Evolutionary conservation across 2,113 vertebrate species (phyloP), one percentile per base, ranked within the genome.

Genomic region (Typhlomys cinereus): DNA sequence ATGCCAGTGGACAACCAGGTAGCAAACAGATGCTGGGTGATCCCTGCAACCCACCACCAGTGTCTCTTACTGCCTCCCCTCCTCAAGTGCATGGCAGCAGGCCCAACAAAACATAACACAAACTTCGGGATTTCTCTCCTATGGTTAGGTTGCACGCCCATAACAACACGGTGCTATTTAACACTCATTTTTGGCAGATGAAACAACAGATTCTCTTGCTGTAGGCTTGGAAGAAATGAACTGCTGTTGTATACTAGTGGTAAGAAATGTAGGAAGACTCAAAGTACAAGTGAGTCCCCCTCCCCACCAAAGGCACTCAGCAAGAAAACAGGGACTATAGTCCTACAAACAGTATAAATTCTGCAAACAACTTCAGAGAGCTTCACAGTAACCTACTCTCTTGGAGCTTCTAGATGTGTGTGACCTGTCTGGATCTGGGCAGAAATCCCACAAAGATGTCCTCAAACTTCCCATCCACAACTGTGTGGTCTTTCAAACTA

Each of bases 11-110:
- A 64, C 8, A 8, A 39, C 39, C 18, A 4, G 7, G 6, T 23
- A 29, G 44, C 73, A n/a, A 23, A 44, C 5, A 78, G 48, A 66
- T 20, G 20, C 50, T 62, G 21, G 13, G 18, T 6, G 29, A 39
- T 1, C 23, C 36, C 27, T 36, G 5, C 29, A 18, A 78, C 29
- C 54, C 4, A 34, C 41, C 4, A 39, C 39, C n/a, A 50, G 25
- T 9, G 23, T 5, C 39, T 50, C 10, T n/a, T n/a, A n/a, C 50
- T 57, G 66, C 36, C 29, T 14, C 8, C 23, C n/a, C 3, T 48
- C 57, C 34, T 7, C 0, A 6, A 14, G 2, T 29, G 21, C 4
- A 74, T 34, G 31, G 29, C 1, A n/a, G 29, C 1, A 31, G 41
- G 48, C 50, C 52, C 54, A 75, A 48, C 1, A 44, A 23, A 59